Conservation (phyloP, 2,113 vertebrate species). For the Lucifuga dentata region DNA sequence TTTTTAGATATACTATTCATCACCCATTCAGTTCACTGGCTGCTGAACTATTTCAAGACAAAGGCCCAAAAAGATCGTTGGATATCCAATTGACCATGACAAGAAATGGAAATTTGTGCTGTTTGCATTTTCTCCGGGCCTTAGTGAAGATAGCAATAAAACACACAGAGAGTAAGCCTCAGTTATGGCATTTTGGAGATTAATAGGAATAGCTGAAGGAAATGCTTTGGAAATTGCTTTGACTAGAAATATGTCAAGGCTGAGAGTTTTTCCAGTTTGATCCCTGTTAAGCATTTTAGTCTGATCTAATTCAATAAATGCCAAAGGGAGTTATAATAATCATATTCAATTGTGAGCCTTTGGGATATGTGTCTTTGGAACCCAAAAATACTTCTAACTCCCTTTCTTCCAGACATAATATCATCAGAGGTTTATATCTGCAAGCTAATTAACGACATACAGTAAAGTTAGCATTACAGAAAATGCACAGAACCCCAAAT, state of each 20-base stretch:
- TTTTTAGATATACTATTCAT: constrained; percentile 46
- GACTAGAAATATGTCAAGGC: constrained; percentile 73
- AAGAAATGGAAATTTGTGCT: constrained; percentile 58
- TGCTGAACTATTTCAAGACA: constrained; percentile 39
- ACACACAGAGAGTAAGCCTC: constrained; percentile 46
- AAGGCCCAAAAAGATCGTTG: constrained; percentile 45
- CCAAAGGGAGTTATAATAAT: constrained; percentile 76
- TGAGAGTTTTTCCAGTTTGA: constrained; percentile 70
- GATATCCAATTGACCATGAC: constrained; percentile 58
- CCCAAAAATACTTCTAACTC: constrained; percentile 70
- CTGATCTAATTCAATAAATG: constrained; percentile 79
- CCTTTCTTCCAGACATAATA: constrained; percentile 49
- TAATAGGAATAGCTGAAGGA: constrained; percentile 68
- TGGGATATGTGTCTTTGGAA: constrained; percentile 73
- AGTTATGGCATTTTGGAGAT: constrained; percentile 74
- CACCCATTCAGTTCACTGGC: constrained; percentile 18
- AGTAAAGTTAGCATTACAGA: constrained; percentile 48
- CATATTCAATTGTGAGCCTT: constrained; percentile 69
- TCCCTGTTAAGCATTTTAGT: constrained; percentile 75
- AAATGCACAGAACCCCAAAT: constrained; percentile 54
- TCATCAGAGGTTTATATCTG: constrained; percentile 46
- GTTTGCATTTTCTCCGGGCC: constrained; percentile 57
- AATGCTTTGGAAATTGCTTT: constrained; percentile 71
- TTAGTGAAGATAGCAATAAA: constrained; percentile 53
- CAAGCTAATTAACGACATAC: constrained; percentile 43